Base-by-base conservation (phyloP, 2,113 vertebrate genomes). In the Echinops telfairi region DNA sequence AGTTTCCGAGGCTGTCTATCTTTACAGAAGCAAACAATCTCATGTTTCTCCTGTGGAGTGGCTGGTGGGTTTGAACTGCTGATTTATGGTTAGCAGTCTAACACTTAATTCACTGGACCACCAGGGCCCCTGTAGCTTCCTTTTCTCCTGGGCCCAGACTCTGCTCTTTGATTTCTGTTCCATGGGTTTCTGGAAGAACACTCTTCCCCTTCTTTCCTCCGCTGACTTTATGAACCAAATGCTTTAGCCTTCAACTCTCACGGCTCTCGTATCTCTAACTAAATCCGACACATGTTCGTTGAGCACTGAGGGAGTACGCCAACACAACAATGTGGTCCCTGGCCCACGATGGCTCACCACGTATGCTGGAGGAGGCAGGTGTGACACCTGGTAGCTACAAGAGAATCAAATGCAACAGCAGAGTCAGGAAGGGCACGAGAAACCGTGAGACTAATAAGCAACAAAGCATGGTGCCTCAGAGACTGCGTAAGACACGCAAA, bases 301-400 rank as follows among this genome's bases (percentile, higher is more conserved):
- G 4, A 76, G 47, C 5, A 25, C 73, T 5, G 53, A 77, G 62
- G 73, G 40, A 53, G 43, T 8, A 57, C 0, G 82, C 83, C 62
- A 17, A 68, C 7, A 1, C 1, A 20, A 71, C 0, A 1, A 66
- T 3, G 0, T 0, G 12, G 53, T 36, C 27, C 27, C 71, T 20
- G 15, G 17, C 36, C 27, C 1, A 2, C 14, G 31, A 40, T 4
- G 10, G 33, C 2, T 62, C 29, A 19, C 66, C 14, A 3, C 2
- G 29, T 8, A 31, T 0, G 20, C 60, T 3, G 15, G 22, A 70
- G 14, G 2, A 58, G 73, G 57, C 23, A 31, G 33, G 36, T 25
- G 38, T 29, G 23, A 22, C 36, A 15, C 29, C 75, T 25, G 40
- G 75, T 27, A 15, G 43, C 38, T 7, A 25, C 16, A 12, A 29